Conservation (phyloP, 2,797 vertebrate genomes). For the Smutsia temminckii region DNA sequence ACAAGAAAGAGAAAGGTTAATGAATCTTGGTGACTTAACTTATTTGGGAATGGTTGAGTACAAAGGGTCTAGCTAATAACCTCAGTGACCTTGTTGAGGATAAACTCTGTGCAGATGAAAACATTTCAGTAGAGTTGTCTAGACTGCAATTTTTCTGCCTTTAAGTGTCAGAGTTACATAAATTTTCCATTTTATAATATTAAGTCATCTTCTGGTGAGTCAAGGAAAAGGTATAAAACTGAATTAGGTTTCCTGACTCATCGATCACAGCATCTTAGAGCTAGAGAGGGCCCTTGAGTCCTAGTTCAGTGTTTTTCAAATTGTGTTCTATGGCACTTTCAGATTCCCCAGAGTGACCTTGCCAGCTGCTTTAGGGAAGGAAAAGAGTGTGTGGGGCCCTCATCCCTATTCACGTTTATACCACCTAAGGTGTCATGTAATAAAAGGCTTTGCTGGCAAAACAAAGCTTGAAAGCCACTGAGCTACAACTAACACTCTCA, state of each 20-base stretch:
- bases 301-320: background rate
- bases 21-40: constrained; percentile 62
- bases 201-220: constrained; percentile 23
- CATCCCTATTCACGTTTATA: background rate
- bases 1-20: constrained; percentile 70
- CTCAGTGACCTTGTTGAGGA: constrained; percentile 62
- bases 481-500: background rate
- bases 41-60: constrained; percentile 37
- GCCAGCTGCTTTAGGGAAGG: background rate
- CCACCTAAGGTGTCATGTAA: background rate
- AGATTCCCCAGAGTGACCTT: background rate
- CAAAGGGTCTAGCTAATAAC: constrained; percentile 51
- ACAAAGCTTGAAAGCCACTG: background rate
- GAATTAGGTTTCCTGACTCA: constrained; percentile 42
- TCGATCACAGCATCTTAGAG: background rate
- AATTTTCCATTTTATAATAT: constrained; percentile 67
- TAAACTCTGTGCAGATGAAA: constrained; percentile 71
- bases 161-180: constrained; percentile 58
- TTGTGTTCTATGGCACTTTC: background rate
- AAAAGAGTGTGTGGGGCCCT: background rate
- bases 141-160: constrained; percentile 50
- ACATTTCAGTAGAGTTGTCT: constrained; percentile 65
- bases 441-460: background rate
- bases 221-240: constrained; percentile 46
- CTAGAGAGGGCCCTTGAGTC: background rate